A percentile compares a stretch with the other conserved stretches of the same genome.
phyloP scores from a whole-genome alignment of 2,797 vertebrate species.

The Rhynchotus rufescens region DNA sequence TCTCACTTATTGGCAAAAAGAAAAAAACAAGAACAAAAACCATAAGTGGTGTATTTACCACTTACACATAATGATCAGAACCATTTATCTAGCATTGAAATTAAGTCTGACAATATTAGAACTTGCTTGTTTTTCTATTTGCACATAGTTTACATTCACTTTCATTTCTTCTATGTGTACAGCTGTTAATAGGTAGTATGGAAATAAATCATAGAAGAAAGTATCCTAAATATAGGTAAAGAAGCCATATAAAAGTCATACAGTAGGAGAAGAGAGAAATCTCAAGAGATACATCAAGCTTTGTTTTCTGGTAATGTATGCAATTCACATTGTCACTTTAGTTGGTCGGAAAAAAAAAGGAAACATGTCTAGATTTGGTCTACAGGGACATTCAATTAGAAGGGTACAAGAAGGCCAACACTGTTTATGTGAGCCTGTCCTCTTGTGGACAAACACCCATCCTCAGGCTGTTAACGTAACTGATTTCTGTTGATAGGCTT shows the following conservation, averaged over 20 bases:
- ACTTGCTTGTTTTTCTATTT: constrained; percentile 4
- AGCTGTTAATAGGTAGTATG: neutral
- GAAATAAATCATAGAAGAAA: neutral
- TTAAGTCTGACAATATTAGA: neutral
- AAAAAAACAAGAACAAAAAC: neutral
- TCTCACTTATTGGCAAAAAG: constrained; percentile 4
- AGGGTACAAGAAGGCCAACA: neutral
- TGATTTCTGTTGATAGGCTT: constrained; percentile 8
- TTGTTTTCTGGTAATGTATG: neutral
- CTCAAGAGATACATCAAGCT: neutral
- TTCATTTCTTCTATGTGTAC: neutral
- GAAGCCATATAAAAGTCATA: neutral
- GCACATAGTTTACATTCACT: neutral
- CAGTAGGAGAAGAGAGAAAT: neutral
- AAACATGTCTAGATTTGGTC: neutral
- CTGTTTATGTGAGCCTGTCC: neutral
- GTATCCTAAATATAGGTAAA: neutral
- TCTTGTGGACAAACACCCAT: neutral
- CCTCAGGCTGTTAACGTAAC: neutral
- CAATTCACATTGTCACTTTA: neutral
- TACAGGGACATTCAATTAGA: neutral
- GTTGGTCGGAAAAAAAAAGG: neutral
- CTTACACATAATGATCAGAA: neutral
- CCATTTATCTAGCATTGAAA: neutral
- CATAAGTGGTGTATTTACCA: neutral